Evolutionary conservation across 2,797 vertebrate genomes (phyloP).

Genomic region (Cebuella pygmaea): DNA sequence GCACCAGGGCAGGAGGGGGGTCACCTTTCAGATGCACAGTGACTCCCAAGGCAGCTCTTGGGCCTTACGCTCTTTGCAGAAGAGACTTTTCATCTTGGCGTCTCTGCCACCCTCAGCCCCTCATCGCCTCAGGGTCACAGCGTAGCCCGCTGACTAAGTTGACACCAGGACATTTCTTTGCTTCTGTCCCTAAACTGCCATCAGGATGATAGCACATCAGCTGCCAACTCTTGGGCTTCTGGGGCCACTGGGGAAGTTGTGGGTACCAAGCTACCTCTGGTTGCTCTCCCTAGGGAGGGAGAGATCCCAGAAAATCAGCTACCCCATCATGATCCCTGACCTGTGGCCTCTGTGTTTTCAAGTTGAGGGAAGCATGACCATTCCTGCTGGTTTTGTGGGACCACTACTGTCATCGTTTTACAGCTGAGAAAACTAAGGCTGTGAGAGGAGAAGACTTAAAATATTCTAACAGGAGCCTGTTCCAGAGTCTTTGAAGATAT

Average conservation of each 20-base stretch:
- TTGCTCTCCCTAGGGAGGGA: background rate
- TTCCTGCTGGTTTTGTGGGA: background rate
- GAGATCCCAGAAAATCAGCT: background rate
- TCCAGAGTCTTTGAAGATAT: background rate
- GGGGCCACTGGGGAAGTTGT: background rate
- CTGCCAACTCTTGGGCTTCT: background rate
- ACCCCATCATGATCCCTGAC: background rate
- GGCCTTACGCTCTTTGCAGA: background rate
- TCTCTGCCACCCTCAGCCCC: background rate
- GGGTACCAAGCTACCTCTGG: background rate
- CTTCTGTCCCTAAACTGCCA: background rate
- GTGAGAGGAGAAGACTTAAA: background rate
- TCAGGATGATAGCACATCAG: background rate
- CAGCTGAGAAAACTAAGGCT: background rate
- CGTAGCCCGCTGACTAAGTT: background rate
- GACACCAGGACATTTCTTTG: background rate
- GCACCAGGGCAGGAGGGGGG: background rate
- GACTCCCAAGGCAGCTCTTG: background rate
- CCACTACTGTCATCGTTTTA: background rate
- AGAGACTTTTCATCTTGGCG: accelerated
- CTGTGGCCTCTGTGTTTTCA: background rate
- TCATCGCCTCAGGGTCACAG: background rate
- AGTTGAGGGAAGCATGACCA: background rate
- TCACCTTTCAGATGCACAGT: background rate
- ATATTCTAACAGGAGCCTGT: background rate